Conservation (phyloP, 2,888 invertebrate species). For the Agrilus biguttatus region DNA sequence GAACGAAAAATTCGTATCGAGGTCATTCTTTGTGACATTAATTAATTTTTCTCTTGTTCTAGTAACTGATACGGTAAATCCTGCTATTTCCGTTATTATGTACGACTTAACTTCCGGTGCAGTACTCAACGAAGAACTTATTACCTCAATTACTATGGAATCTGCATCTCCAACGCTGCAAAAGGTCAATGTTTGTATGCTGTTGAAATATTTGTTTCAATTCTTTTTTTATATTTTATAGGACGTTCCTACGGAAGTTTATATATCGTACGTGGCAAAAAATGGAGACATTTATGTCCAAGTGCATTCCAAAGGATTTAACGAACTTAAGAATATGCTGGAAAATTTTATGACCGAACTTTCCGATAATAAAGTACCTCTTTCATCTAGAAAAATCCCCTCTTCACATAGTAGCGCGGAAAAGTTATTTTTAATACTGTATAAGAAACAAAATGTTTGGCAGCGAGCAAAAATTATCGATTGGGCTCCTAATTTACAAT, state of each 20-base stretch:
- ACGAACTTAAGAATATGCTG: slow-evolving; percentile 20
- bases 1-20: background rate
- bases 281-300: slow-evolving; percentile 33
- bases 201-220: background rate
- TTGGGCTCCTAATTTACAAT: slow-evolving; percentile 25
- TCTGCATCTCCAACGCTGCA: slow-evolving; percentile 19
- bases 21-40: background rate
- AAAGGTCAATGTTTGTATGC: slow-evolving; percentile 8
- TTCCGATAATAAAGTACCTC: slow-evolving; percentile 9
- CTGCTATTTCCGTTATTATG: slow-evolving; percentile 20
- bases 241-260: slow-evolving; percentile 24
- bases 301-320: slow-evolving; percentile 23
- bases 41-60: slow-evolving; percentile 2
- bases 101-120: slow-evolving; percentile 19
- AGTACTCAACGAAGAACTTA: slow-evolving; percentile 21
- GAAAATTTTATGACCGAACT: slow-evolving; percentile 17
- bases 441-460: slow-evolving; percentile 28
- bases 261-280: slow-evolving; percentile 27
- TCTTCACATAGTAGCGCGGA: slow-evolving; percentile 25
- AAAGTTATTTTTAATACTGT: slow-evolving; percentile 34
- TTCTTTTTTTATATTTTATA: slow-evolving; percentile 9
- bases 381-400: slow-evolving; percentile 6
- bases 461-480: slow-evolving; percentile 34
- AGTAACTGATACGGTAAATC: slow-evolving; percentile 8
- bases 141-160: slow-evolving; percentile 20